Percentiles rank a stretch among this genome's conserved stretches.
Evolutionary conservation across 2,113 vertebrate species (phyloP).

Genomic region (Colaptes auratus): DNA sequence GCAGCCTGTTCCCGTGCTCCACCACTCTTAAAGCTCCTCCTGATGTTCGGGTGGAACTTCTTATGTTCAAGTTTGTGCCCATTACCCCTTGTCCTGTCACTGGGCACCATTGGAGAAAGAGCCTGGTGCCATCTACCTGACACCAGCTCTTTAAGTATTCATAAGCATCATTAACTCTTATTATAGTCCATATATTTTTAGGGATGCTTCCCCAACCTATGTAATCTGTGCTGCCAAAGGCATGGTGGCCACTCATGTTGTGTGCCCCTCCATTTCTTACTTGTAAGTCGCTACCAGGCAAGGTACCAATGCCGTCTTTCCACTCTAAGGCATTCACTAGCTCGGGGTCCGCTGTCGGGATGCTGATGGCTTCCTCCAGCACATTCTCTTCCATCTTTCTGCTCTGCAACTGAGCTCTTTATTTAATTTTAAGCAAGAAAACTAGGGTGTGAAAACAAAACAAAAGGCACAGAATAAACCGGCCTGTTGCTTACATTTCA

Average conservation of each 20-base stretch:
- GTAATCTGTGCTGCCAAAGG: background rate
- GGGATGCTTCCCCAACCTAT: no score
- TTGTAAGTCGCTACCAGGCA: conserved; percentile 84
- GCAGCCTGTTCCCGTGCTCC: no score
- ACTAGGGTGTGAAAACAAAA: background rate
- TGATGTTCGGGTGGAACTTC: no score
- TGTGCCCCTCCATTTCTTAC: conserved; percentile 54
- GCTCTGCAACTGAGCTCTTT: conserved; percentile 12
- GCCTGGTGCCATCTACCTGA: no score
- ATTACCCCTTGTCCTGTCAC: no score
- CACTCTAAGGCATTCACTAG: conserved; percentile 82
- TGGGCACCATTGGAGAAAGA: no score
- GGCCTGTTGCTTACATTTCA: background rate
- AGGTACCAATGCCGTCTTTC: conserved; percentile 83
- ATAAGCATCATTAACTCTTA: no score
- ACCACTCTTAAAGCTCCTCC: no score
- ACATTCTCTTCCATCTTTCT: conserved; percentile 27
- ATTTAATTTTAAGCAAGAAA: conserved; percentile 23
- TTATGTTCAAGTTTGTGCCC: no score
- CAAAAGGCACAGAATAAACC: conserved; percentile 18
- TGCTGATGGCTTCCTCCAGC: background rate
- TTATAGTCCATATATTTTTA: no score
- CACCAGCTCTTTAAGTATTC: no score
- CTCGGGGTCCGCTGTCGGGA: conserved; percentile 74
- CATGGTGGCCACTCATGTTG: background rate